phyloP scores from a whole-genome alignment of 2,113 vertebrate species.

The Ciconia boyciana region DNA sequence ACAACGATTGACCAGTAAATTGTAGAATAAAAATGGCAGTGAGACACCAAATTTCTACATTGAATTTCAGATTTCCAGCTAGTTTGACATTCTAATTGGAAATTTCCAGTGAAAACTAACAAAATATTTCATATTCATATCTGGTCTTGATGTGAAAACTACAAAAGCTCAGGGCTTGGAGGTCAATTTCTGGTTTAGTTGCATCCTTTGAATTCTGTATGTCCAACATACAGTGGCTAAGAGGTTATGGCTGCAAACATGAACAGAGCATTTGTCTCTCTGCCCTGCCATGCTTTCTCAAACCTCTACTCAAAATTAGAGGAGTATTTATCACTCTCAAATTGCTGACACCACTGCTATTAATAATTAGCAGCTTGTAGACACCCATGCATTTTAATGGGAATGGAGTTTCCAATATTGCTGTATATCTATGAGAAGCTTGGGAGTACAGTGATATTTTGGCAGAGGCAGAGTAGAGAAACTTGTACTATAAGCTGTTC shows the following conservation, averaged over 20 bases:
- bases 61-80: not conserved
- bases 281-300: not conserved
- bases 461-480: not conserved
- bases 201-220: not conserved
- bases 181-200: not conserved
- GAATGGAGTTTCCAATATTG: not conserved
- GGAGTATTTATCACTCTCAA: not conserved
- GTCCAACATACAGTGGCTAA: not conserved
- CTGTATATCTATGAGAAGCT: not conserved
- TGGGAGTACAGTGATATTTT: not conserved
- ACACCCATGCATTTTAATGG: not conserved
- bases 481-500: not conserved
- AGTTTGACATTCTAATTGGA: not conserved
- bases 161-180: not conserved
- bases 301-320: not conserved
- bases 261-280: not conserved
- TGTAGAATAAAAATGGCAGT: not conserved
- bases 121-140: not conserved
- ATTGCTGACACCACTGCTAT: accelerated
- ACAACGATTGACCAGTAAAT: not conserved
- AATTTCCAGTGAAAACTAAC: not conserved
- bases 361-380: not conserved
- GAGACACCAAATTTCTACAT: not conserved
- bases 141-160: not conserved
- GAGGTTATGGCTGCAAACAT: not conserved